Evolutionary conservation across 2,797 vertebrate genomes (phyloP).

Genomic region (Pogoniulus pusillus): DNA sequence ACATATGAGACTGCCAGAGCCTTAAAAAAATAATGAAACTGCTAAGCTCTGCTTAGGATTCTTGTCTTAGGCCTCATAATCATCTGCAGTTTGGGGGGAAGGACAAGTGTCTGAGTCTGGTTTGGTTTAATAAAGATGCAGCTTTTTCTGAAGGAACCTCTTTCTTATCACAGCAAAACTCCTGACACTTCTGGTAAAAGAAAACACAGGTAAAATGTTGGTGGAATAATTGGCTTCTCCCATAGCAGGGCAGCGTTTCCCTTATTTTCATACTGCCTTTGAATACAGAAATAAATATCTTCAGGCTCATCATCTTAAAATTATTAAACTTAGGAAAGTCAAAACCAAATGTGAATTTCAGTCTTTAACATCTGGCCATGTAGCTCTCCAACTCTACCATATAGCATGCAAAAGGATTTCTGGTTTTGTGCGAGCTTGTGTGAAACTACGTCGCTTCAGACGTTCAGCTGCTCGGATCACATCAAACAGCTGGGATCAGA

Average conservation of each 20-base stretch:
- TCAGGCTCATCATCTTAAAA: not conserved
- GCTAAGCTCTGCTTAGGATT: constrained; percentile 41
- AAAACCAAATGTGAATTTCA: not conserved
- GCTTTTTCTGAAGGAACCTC: not conserved
- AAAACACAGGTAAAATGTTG: not conserved
- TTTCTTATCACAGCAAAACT: not conserved
- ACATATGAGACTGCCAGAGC: constrained; percentile 58
- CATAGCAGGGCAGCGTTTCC: not conserved
- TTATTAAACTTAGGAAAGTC: not conserved
- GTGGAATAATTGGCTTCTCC: not conserved
- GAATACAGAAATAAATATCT: not conserved
- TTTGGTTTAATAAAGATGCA: constrained; percentile 3
- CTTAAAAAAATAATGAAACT: constrained; percentile 1
- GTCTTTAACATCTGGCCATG: not conserved
- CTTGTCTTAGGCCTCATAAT: constrained; percentile 26
- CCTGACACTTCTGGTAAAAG: not conserved
- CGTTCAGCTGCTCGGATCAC: not conserved
- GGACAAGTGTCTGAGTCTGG: constrained; percentile 45
- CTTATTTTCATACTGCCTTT: not conserved
- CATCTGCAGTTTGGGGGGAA: constrained; percentile 24
- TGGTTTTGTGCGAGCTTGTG: not conserved
- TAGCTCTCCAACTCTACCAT: not conserved
- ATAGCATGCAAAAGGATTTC: not conserved
- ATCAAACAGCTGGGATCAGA: not conserved
- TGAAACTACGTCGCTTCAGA: not conserved